Evolutionary conservation across 2,888 invertebrate species (phyloP), one percentile per base, ranked within the genome.

Genomic region (Drosophila paranaensis): DNA sequence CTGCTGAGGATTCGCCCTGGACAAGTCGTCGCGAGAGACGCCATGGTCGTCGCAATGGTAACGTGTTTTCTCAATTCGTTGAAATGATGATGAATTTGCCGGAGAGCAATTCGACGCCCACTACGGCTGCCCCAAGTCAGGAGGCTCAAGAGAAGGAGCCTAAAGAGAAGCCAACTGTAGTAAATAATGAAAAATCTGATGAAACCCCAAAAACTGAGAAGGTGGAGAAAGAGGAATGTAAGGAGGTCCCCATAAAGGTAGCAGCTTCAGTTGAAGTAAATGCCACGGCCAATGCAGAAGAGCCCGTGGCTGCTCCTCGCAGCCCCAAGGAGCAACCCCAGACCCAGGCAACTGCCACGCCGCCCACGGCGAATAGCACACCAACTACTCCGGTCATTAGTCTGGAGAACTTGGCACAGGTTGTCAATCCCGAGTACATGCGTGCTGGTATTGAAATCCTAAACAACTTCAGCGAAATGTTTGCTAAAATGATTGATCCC

Each of bases 391-490:
- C 79, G 30, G 79, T 82, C 2, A 79, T 87, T 2, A 77, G 57
- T 35, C 66, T 90, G 27, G 90, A 91, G 25, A 79, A 80, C 58
- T 43, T 92, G 8, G 71, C 83, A 2, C 91, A 91, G 51, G 82
- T 86, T 13, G 84, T 92, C 16, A 90, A 91, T 71, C 92, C 92
- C 0, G 82, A 91, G 11, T 91, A 90, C 56, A 89, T 92, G 88
- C 90, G 89, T 30, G 91, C 91, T 13, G 92, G 93, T 33, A 91
- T 92, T 57, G 89, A 92, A 62, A 91, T 93, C 54, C 77, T 93
- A 20, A 93, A 90, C 53, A 92, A 92, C 65, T 92, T 92, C 40
- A 91, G 91, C 55, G 91, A 92, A 77, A 91, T 93, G 91, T 92
- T 92, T 58, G 90, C 91, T 42, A 92, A 92, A 78, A 90, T 93